Conservation (phyloP, 2,888 invertebrate species). For the Perizoma affinitatum region DNA sequence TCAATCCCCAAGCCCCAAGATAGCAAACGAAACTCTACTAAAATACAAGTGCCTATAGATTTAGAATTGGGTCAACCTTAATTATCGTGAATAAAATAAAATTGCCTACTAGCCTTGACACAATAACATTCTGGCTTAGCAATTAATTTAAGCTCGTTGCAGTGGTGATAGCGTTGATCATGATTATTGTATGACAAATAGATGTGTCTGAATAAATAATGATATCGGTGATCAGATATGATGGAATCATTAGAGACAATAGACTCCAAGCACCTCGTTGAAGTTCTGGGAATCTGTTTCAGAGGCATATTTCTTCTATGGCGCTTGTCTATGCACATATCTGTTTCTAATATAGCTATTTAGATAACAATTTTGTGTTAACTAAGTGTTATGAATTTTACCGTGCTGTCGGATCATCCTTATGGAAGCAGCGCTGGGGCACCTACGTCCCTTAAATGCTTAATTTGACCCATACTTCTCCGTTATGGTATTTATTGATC, state of each 20-base stretch:
- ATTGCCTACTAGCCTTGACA: conserved; percentile 70
- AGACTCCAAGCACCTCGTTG: too few species aligned
- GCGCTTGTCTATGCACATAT: conserved; percentile 11
- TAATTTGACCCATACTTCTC: conserved; percentile 38
- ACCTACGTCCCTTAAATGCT: conserved; percentile 8
- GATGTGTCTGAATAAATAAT: conserved; percentile 35
- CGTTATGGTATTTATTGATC: conserved; percentile 50
- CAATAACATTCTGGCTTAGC: conserved; percentile 76
- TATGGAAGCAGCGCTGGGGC: conserved; percentile 30
- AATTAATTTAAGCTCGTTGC: conserved; percentile 69
- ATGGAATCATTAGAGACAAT: conserved; percentile 20
- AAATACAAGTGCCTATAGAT: conserved; percentile 33
- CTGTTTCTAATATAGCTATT: too few species aligned
- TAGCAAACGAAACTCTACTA: conserved; percentile 17
- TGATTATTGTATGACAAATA: conserved; percentile 57
- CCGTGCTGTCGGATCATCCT: conserved; percentile 39
- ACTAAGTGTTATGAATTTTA: conserved; percentile 25
- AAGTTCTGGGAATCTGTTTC: conserved; percentile 1
- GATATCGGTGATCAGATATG: conserved; percentile 29
- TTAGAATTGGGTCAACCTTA: conserved; percentile 62
- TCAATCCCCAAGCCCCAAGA: conserved; percentile 6
- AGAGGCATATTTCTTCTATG: conserved; percentile 10
- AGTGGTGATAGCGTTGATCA: conserved; percentile 60
- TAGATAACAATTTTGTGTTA: conserved; percentile 6
- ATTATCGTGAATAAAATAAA: conserved; percentile 57